Evolutionary conservation across 2,797 vertebrate species (phyloP).

Genomic region (Streptopelia turtur): DNA sequence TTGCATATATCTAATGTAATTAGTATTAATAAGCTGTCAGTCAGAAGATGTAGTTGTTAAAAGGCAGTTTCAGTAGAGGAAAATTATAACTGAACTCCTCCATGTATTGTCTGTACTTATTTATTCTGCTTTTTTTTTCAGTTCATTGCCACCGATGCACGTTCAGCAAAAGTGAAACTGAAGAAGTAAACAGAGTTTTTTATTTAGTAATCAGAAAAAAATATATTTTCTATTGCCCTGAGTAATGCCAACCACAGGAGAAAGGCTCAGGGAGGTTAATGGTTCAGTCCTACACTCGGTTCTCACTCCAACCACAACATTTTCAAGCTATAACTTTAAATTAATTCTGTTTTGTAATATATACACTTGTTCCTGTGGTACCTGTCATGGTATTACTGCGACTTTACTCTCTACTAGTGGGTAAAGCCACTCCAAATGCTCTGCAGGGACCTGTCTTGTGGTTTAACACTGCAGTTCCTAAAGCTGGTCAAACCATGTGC

Average conservation of each 20-base stretch:
- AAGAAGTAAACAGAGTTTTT: neutral
- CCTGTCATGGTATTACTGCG: neutral
- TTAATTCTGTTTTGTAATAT: neutral
- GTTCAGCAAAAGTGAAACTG: slow-evolving; percentile 45
- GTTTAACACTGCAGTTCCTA: neutral
- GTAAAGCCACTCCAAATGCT: neutral
- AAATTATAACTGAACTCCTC: slow-evolving; percentile 77
- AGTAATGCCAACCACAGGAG: neutral
- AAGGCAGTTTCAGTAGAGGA: slow-evolving; percentile 74
- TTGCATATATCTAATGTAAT: slow-evolving; percentile 72
- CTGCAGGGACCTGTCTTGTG: neutral
- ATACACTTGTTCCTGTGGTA: neutral
- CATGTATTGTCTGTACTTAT: slow-evolving; percentile 75
- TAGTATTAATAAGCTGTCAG: slow-evolving; percentile 83
- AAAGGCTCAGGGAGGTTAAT: neutral
- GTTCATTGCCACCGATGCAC: slow-evolving; percentile 65
- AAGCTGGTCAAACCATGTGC: neutral
- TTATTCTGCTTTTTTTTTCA: slow-evolving; percentile 68
- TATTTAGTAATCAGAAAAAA: neutral
- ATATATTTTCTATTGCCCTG: neutral
- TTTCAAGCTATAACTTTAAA: neutral
- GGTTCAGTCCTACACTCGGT: neutral
- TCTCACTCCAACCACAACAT: neutral
- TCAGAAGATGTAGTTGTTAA: slow-evolving; percentile 80
- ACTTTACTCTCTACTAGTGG: neutral